Evolutionary conservation across 2,113 vertebrate genomes (phyloP), one percentile per base, ranked within the genome.

Genomic region (Isurus oxyrinchus): DNA sequence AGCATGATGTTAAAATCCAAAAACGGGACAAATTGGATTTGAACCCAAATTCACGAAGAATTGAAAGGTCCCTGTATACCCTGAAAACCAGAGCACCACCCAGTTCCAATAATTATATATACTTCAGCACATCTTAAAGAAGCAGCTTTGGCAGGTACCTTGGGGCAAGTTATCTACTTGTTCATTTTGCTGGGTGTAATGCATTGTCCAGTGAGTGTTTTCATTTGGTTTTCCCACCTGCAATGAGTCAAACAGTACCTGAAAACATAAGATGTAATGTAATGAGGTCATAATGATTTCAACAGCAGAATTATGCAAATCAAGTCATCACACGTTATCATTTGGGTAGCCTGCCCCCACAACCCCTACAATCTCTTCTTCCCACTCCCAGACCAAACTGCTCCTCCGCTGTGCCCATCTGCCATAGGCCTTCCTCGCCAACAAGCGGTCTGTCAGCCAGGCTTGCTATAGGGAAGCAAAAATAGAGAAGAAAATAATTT

Each of bases 281-380:
- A 63, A 44, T 40, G 90, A 94, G 59, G 59, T 94, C 90, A 94
- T 94, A 66, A 94, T 94, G 90, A 94, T 66, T 93, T 94, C 5
- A 63, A 94, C 31, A n/a, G 57, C 31, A 93, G 88, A 91, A 16
- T 61, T 93, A 93, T 59, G 88, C 88, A 61, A 93, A 93, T 59
- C 35, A 61, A 94, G 59, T 2, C n/a, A 94, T 40, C 19, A 91
- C 55, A 55, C 2, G 3, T 91, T 16, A 59, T 61, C 35, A 81
- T 81, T 81, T 81, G 90, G 35, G 87, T 55, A 5, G 31, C 72
- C 72, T 35, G 10, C 72, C 13, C 72, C 31, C 4, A n/a, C 72
- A 11, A 79, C 11, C 3, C 23, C 31, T 6, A 8, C 8, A 35
- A 35, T 13, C 72, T 35, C 31, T 13, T 35, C 72, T 25, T 10